Base-by-base conservation (phyloP, 2,797 vertebrate genomes). In the Sardinella longiceps region DNA sequence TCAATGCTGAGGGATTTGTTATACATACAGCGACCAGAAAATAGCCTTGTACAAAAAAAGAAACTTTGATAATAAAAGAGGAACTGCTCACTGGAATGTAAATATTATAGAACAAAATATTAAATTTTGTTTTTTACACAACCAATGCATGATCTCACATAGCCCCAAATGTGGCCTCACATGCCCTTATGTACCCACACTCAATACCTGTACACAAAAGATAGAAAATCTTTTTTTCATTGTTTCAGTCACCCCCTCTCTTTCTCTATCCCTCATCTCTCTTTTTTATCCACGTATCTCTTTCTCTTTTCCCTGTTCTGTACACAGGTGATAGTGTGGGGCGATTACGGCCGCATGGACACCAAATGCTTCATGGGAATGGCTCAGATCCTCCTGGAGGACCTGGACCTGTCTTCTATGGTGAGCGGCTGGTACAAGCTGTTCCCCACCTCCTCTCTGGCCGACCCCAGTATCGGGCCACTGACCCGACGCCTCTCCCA, bases 341-440 rank as follows among this genome's bases (percentile, higher is more conserved):
- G 98, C 10, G 98, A 99, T 90, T 99, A 99, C 0, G 98, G 98
- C 77, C 97, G 98, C 89, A 99, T 99, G 98, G 98, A 99, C 95
- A 96, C 97, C 96, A 99, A 99, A 94, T 97, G 97, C 95, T 99
- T 99, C 97, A 99, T 99, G 98, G 98, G 98, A 88, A 98, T 99
- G 98, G 98, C 97, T 81, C 98, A 99, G 95, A 99, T 99, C 91
- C 95, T 98, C 83, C 92, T 99, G 91, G 98, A 99, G 51, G 98
- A 99, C 95, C 95, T 99, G 89, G 98, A 99, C 91, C 96, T 99
- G 92, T 97, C 97, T 50, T 95, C 95, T 20, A 86, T 87, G 0
- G 96, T 98, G 83, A 90, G 95, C 0, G 98, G 98, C 93, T 99
- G 98, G 98, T 99, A 98, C 95, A 99, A 97, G 97, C 97, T 99